Percentiles rank a stretch among this genome's conserved stretches.
Evolutionary conservation across 2,888 invertebrate species (phyloP).

Genomic region (Eupsilia transversa): DNA sequence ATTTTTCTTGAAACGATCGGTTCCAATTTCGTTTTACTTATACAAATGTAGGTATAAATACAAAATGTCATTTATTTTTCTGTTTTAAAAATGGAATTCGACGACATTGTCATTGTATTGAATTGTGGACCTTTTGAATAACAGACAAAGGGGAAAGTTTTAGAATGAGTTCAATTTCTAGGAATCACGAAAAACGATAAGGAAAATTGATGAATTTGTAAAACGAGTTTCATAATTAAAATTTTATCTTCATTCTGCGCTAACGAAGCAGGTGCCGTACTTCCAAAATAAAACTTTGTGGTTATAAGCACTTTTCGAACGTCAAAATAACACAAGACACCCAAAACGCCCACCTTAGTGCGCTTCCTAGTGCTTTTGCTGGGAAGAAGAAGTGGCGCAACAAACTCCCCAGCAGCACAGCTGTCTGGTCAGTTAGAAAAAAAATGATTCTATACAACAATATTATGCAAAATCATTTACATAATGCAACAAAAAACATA

Average conservation of each 20-base stretch:
- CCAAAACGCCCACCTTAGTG: too few species aligned
- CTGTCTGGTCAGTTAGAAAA: too few species aligned
- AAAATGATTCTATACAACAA: too few species aligned
- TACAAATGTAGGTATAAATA: too few species aligned
- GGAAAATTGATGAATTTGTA: neutral
- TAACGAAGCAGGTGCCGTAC: neutral
- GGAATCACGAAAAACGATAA: neutral
- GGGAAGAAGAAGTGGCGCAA: too few species aligned
- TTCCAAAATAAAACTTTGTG: too few species aligned
- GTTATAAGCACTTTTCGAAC: too few species aligned
- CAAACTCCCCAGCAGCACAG: too few species aligned
- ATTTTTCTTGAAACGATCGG: constrained; percentile 33
- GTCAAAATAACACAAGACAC: too few species aligned
- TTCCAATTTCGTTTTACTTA: constrained; percentile 31
- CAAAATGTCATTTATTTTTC: constrained; percentile 19
- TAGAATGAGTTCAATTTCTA: constrained; percentile 21
- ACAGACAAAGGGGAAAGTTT: constrained; percentile 7
- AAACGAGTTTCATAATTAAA: constrained; percentile 1
- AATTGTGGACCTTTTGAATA: constrained; percentile 11
- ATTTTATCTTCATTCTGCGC: neutral
- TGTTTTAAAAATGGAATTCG: constrained; percentile 6
- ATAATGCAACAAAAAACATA: too few species aligned
- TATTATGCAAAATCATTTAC: too few species aligned
- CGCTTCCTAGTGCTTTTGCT: too few species aligned
- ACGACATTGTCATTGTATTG: constrained; percentile 4